A percentile compares a stretch with the other conserved stretches of the same genome.
phyloP scores from a whole-genome alignment of 2,888 invertebrate genomes.

The Phyto melanocephala region DNA sequence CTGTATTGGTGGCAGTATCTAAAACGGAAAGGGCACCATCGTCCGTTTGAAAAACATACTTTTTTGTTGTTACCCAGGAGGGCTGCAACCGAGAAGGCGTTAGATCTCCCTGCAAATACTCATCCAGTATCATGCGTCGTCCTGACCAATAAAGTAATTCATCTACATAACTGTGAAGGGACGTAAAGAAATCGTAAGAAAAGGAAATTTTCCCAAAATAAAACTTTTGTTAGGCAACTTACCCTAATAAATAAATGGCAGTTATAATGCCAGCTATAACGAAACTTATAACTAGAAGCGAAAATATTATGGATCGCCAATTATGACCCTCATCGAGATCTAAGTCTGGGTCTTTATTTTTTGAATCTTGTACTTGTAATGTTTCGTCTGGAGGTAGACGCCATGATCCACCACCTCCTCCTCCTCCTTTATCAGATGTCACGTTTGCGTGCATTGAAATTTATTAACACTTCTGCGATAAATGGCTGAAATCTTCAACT shows the following conservation, averaged over 20 bases:
- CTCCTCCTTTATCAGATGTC: slow-evolving; percentile 90
- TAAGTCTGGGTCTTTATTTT: slow-evolving; percentile 89
- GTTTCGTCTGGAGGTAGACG: slow-evolving; percentile 95
- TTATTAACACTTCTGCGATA: slow-evolving; percentile 53
- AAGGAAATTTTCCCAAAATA: background rate
- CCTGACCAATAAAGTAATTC: slow-evolving; percentile 94
- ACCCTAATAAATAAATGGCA: slow-evolving; percentile 92
- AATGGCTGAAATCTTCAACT: slow-evolving; percentile 59
- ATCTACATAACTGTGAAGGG: slow-evolving; percentile 86
- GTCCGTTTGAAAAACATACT: slow-evolving; percentile 92
- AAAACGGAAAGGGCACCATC: slow-evolving; percentile 90
- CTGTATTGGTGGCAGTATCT: slow-evolving; percentile 88
- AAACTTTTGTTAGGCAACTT: slow-evolving; percentile 70
- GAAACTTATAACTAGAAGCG: slow-evolving; percentile 90
- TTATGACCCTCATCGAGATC: slow-evolving; percentile 91
- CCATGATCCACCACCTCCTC: slow-evolving; percentile 87
- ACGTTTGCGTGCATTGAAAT: slow-evolving; percentile 91
- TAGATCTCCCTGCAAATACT: slow-evolving; percentile 89
- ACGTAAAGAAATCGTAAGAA: background rate
- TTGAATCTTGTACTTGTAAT: slow-evolving; percentile 92
- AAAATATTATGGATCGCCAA: slow-evolving; percentile 93
- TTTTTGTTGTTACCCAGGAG: slow-evolving; percentile 89
- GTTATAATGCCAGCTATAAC: slow-evolving; percentile 93
- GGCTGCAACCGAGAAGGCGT: slow-evolving; percentile 86
- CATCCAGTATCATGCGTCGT: slow-evolving; percentile 90